Evolutionary conservation across 2,888 invertebrate genomes (phyloP).

Genomic region (Anthrax anthrax): DNA sequence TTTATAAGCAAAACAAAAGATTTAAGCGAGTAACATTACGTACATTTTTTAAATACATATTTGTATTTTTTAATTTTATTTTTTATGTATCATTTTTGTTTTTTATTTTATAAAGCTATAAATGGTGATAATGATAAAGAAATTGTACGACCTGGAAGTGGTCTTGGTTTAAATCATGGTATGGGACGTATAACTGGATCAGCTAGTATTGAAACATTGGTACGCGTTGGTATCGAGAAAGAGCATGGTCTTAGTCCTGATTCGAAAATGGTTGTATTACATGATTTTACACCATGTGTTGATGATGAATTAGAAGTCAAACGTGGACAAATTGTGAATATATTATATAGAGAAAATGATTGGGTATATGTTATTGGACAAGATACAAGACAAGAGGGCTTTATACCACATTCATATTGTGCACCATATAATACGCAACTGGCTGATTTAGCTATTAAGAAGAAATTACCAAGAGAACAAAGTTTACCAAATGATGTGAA

Average conservation of each 20-base stretch:
- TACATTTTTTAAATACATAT: too few relatives aligned
- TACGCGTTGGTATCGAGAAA: conserved; percentile 62
- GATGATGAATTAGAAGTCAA: conserved; percentile 85
- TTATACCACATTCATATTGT: conserved; percentile 88
- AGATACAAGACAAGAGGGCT: conserved; percentile 80
- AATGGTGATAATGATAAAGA: conserved; percentile 69
- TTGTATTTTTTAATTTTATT: too few relatives aligned
- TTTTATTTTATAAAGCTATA: conserved; percentile 43
- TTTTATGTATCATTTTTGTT: too few relatives aligned
- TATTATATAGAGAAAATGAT: conserved; percentile 87
- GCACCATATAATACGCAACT: conserved; percentile 66
- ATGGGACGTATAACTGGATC: conserved; percentile 91
- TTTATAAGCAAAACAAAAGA: conserved; percentile 6
- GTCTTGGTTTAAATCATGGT: conserved; percentile 51
- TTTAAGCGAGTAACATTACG: conserved; percentile 5
- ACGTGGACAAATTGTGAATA: conserved; percentile 86
- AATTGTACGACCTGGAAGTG: conserved; percentile 44
- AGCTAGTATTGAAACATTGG: conserved; percentile 55
- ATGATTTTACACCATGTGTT: conserved; percentile 89
- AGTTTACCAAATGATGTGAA: conserved; percentile 39
- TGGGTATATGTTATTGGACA: conserved; percentile 94
- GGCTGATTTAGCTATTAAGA: conserved; percentile 71
- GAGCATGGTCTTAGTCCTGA: conserved; percentile 84
- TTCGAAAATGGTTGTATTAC: conserved; percentile 87
- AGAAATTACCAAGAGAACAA: conserved; percentile 65